Evolutionary conservation across 2,888 invertebrate genomes (phyloP), one percentile per base, ranked within the genome.

Genomic region (Nomada ferruginata): DNA sequence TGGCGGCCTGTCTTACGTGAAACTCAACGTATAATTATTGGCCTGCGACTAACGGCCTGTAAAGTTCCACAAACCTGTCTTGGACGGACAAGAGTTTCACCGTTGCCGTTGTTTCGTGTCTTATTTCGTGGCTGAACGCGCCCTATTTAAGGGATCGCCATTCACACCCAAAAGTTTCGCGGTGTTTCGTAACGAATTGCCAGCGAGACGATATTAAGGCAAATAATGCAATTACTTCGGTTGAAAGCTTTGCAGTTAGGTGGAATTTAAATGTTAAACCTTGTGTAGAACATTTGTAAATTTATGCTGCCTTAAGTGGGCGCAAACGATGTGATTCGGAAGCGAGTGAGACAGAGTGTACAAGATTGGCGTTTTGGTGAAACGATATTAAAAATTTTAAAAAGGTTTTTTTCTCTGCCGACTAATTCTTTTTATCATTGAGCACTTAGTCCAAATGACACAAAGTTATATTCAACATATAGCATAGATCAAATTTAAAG

Each of bases 11-110:
- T 91, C 89, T 88, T 88, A 89, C 84, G 85, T 82, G 85, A 78
- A 57, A 68, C 63, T 79, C 20, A 64, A 53, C 68, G 89, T 76
- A 90, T 91, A 91, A 91, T 91, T 91, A 91, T 91, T 90, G 90
- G 85, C 85, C 87, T 60, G 50, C 11, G 55, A 53, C 75, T 60
- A 76, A 71, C 75, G 57, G 50, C 47, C 70, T 42, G 61, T 23
- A 73, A 70, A 61, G 53, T 60, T 73, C 66, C 15, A 10, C 42
- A 59, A 15, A 26, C 47, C 52, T 60, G 53, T 23, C 61, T 18
- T 20, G 2, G 2, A n/a, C 11, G 83, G 86, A 71, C 87, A 83
- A 83, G 72, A 85, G 55, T 85, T 87, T 60, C 44, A 23, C 87
- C 15, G 57, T 60, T 60, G 36, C 53, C 71, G 75, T 77, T 83